Evolutionary conservation across 2,888 invertebrate species (phyloP).

Genomic region (Ormyrus labotus): DNA sequence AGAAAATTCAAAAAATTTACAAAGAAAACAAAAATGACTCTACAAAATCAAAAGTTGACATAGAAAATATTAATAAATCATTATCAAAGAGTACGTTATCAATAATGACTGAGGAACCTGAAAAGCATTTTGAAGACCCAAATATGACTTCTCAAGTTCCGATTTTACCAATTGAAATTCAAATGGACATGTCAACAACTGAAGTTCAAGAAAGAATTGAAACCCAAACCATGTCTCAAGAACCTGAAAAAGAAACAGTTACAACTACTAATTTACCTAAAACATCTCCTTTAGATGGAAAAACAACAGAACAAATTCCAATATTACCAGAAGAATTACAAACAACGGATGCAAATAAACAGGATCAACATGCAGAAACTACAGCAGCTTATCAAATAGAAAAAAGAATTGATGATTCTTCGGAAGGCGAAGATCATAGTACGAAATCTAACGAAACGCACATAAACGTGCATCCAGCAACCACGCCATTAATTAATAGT

Average conservation of each 20-base stretch:
- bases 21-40: slow-evolving; percentile 52
- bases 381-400: slow-evolving; percentile 39
- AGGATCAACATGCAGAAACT: slow-evolving; percentile 43
- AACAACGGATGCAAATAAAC: slow-evolving; percentile 62
- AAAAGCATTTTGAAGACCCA: slow-evolving; percentile 64
- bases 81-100: slow-evolving; percentile 20
- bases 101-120: slow-evolving; percentile 31
- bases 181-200: slow-evolving; percentile 69
- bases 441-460: slow-evolving; percentile 8
- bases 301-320: slow-evolving; percentile 71
- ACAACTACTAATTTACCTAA: slow-evolving; percentile 57
- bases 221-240: slow-evolving; percentile 47
- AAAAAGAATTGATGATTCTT: slow-evolving; percentile 39
- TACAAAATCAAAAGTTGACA: slow-evolving; percentile 32
- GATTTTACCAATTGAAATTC: slow-evolving; percentile 71
- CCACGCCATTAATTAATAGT: slow-evolving; percentile 10
- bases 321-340: slow-evolving; percentile 72
- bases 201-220: slow-evolving; percentile 61
- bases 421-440: not conserved
- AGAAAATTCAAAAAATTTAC: slow-evolving; percentile 55
- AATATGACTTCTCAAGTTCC: slow-evolving; percentile 71
- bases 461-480: slow-evolving; percentile 7
- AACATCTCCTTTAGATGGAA: slow-evolving; percentile 61
- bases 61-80: slow-evolving; percentile 45
- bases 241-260: slow-evolving; percentile 58